Base-by-base conservation (phyloP, 2,797 vertebrate species). In the Siniperca scherzeri region DNA sequence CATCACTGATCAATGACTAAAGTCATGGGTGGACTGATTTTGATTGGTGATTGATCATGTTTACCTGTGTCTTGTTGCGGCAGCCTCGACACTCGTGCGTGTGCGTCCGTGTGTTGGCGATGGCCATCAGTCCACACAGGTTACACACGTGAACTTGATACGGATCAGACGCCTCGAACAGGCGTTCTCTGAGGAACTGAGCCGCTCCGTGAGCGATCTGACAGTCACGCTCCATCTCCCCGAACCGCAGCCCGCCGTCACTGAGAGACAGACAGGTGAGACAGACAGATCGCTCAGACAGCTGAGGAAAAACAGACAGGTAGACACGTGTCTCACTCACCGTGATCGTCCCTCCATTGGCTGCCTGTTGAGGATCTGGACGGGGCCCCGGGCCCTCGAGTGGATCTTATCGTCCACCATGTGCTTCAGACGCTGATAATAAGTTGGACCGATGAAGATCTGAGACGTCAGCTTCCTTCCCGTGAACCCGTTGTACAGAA, bases 351-450 rank as follows among this genome's bases (percentile, higher is more conserved):
- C 98, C 93, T 99, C 99, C 99, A 99, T 99, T 2, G 99, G 99
- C 91, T 99, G 99, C 52, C 98, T 95, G 87, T 99, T 99, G 25
- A 99, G 97, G 88, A 99, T 99, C 95, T 99, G 98, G 79, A 99
- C 98, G 0, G 99, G 99, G 1, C 99, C 99, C 22, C 99, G 94
- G 57, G 99, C 99, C 80, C 98, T 95, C 0, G 98, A 99, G 94
- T 99, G 98, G 92, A 99, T 99, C 94, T 99, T 99, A 77, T 99
- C 99, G 36, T 99, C 99, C 78, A 99, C 99, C 99, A 99, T 99
- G 85, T 99, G 99, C 90, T 99, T 99, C 80, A 99, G 92, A 36
- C 99, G 96, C 91, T 99, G 99, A 81, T 99, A 99, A 42, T 99
- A 99, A 0, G 99, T 99, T 2, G 99, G 99, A 0, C 99, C 99